These are phyloP conservation scores for Anastrepha ludens DNA, from an alignment of 1,140 invertebrate genomes.

Conservation along the genomic window DNA sequence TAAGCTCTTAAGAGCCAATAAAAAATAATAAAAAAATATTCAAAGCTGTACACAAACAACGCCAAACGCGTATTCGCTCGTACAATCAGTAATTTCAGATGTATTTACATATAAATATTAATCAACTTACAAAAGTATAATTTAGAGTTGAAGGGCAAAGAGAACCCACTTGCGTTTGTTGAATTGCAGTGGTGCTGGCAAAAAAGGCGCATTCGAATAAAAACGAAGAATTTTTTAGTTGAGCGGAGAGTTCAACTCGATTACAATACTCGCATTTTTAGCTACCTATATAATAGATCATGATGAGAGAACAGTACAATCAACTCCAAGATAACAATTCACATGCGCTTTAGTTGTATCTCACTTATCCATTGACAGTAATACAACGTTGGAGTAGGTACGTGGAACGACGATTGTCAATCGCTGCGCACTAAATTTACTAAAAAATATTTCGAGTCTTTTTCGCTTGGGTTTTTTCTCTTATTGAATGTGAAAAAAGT, in stretches of 20 bases:
- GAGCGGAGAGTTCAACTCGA: slow-evolving; percentile 44
- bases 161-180: slow-evolving; percentile 5
- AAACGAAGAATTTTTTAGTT: slow-evolving; percentile 27
- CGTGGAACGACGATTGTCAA: neutral
- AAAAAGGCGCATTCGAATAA: neutral
- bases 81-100: neutral
- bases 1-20: neutral
- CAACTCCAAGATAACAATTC: slow-evolving; percentile 16
- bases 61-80: neutral
- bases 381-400: neutral
- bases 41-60: neutral
- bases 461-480: neutral
- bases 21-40: neutral
- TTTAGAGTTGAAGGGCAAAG: slow-evolving; percentile 44
- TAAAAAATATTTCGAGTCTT: neutral
- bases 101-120: neutral
- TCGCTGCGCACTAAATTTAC: neutral
- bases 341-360: slow-evolving; percentile 6
- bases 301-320: slow-evolving; percentile 32
- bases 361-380: slow-evolving; percentile 27
- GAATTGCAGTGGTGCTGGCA: neutral
- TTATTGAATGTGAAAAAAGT: neutral
- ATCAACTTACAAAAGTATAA: slow-evolving; percentile 45
- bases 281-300: slow-evolving; percentile 6
- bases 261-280: slow-evolving; percentile 3